phyloP scores from a whole-genome alignment of 2,888 invertebrate species.

The Diadromus collaris region DNA sequence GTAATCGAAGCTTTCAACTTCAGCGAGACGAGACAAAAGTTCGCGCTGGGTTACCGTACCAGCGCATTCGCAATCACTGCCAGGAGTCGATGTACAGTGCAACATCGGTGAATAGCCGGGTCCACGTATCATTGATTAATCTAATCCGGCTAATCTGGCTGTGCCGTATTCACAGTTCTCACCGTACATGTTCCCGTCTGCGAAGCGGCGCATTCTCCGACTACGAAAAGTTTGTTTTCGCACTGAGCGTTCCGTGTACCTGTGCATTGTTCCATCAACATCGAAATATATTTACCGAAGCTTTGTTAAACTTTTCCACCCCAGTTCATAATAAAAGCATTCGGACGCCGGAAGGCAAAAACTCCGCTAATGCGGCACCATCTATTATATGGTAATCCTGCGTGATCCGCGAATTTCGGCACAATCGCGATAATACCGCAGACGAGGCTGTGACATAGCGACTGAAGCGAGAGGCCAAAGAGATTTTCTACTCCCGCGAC shows the following conservation, averaged over 20 bases:
- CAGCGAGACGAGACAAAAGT: too few relatives aligned
- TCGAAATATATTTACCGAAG: neutral
- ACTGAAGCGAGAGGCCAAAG: neutral
- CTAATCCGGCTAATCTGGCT: neutral
- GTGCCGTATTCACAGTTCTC: neutral
- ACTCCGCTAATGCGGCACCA: neutral
- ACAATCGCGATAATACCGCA: neutral
- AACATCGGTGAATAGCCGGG: neutral
- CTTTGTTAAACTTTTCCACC: constrained; percentile 1
- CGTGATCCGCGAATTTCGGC: neutral
- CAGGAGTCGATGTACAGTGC: constrained; percentile 2
- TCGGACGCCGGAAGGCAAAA: neutral
- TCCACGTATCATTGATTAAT: neutral
- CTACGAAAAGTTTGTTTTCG: constrained; percentile 51
- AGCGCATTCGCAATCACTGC: neutral
- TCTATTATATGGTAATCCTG: neutral
- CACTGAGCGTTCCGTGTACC: neutral
- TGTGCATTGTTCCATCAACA: neutral
- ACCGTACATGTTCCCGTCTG: constrained; percentile 33
- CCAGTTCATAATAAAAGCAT: neutral
- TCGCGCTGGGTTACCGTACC: too few relatives aligned
- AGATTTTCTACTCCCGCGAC: neutral
- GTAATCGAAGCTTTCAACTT: too few relatives aligned
- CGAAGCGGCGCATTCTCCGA: constrained; percentile 37
- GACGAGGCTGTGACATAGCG: too few relatives aligned